Base-by-base conservation (phyloP, 2,888 invertebrate genomes). In the Tachina fera region DNA sequence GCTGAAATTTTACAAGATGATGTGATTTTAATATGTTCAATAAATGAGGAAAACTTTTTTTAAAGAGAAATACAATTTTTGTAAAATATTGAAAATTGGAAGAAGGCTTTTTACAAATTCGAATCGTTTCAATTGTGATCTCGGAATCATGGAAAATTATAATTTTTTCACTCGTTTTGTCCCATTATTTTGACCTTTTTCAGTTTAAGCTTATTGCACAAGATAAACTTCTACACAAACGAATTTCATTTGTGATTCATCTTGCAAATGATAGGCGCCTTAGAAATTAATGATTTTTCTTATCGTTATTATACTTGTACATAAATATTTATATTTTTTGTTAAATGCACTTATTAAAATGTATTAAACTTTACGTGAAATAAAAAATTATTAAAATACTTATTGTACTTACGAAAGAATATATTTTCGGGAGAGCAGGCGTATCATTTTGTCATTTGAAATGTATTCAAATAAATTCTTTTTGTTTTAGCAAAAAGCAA, bases 291-390 rank as follows among this genome's bases (percentile, higher is more conserved):
- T 65, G 49, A 6, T 3, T 9, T 63, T 61, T 61, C 41, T 13
- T 49, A 14, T 11, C 49, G 8, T n/a, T 47, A 51, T 71, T 49
- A n/a, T 31, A 31, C 4, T 31, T 31, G 31, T 22, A 6, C n/a
- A 6, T 6, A 13, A n/a, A 14, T 6, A 49, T 49, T n/a, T n/a
- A 43, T 31, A 49, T 49, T n/a, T n/a, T 31, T 31, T 53, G n/a
- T 56, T 41, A 31, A 47, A 63, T 63, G 56, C 63, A 72, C 58
- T 51, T 67, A 60, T 71, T 65, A 22, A 76, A 53, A 76, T 60
- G 51, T 76, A 10, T 14, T 49, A 58, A 53, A 60, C 8, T 39
- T 22, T 3, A 56, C 68, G 68, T 16, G 68, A 72, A n/a, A 45
- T 41, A 67, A 60, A 51, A 19, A 68, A 71, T 14, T 39, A 39